These are phyloP conservation scores for Dynastes grantii DNA, from an alignment of 2,888 invertebrate species.

Conservation along the genomic window DNA sequence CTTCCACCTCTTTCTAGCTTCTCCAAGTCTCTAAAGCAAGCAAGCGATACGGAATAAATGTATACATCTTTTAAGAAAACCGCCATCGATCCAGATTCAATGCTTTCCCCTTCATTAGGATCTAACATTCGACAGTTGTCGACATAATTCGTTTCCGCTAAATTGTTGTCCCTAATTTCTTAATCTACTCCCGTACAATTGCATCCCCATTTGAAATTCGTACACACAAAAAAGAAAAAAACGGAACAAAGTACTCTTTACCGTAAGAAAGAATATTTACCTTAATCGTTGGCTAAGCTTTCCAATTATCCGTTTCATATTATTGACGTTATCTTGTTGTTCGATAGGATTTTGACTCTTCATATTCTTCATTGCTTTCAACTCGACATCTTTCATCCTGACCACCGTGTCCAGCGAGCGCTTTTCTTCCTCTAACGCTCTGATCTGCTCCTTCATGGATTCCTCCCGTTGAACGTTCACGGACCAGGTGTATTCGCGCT, in stretches of 20 bases:
- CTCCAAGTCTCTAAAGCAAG: conserved; percentile 43
- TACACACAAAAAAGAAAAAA: neutral
- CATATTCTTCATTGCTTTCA: conserved; percentile 43
- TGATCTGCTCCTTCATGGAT: conserved; percentile 57
- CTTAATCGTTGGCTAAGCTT: conserved; percentile 62
- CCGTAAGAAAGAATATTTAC: conserved; percentile 42
- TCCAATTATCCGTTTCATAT: conserved; percentile 63
- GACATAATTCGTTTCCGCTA: too few species aligned
- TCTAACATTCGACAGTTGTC: too few species aligned
- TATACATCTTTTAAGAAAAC: neutral
- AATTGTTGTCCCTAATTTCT: too few species aligned
- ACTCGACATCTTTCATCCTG: conserved; percentile 47
- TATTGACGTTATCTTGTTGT: conserved; percentile 56
- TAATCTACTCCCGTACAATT: too few species aligned
- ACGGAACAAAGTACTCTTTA: neutral
- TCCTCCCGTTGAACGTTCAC: conserved; percentile 59
- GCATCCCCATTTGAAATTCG: neutral
- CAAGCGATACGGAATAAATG: neutral
- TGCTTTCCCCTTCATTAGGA: too few species aligned
- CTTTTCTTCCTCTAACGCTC: conserved; percentile 55
- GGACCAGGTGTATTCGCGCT: conserved; percentile 61
- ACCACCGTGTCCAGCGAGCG: conserved; percentile 46
- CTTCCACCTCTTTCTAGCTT: conserved; percentile 43
- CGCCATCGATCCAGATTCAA: too few species aligned
- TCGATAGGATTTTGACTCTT: conserved; percentile 48